These are phyloP conservation scores for Drosophila mettleri DNA, from an alignment of 2,888 invertebrate genomes.

Conservation along the genomic window DNA sequence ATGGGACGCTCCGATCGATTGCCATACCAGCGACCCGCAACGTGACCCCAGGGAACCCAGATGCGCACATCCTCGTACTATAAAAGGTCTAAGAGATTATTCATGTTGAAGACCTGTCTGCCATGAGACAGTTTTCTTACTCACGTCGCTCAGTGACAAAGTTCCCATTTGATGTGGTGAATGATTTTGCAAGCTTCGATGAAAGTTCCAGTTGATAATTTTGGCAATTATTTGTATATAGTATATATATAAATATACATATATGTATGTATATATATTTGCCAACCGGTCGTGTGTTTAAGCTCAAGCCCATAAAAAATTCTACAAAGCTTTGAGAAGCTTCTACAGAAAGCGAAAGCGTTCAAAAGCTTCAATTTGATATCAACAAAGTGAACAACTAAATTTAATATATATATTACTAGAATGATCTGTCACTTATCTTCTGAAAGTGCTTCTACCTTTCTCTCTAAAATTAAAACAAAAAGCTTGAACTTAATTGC, in stretches of 20 bases:
- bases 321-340: background rate
- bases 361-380: background rate
- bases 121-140: slow-evolving; percentile 22
- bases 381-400: background rate
- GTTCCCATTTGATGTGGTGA: slow-evolving; percentile 40
- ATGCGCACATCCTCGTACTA: slow-evolving; percentile 87
- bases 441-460: background rate
- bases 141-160: slow-evolving; percentile 47
- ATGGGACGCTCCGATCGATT: slow-evolving; percentile 87
- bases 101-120: slow-evolving; percentile 10
- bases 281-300: background rate
- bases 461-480: background rate
- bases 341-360: background rate
- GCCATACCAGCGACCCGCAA: slow-evolving; percentile 90
- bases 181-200: slow-evolving; percentile 23
- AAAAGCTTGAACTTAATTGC: too few relatives aligned
- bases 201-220: background rate
- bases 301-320: background rate
- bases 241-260: too few relatives aligned
- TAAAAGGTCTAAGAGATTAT: background rate
- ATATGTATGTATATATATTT: too few relatives aligned
- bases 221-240: slow-evolving; percentile 1
- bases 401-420: background rate
- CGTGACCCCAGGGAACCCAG: slow-evolving; percentile 88
- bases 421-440: background rate